Evolutionary conservation across 2,888 invertebrate genomes (phyloP).

Genomic region (Parthenolecanium corni): DNA sequence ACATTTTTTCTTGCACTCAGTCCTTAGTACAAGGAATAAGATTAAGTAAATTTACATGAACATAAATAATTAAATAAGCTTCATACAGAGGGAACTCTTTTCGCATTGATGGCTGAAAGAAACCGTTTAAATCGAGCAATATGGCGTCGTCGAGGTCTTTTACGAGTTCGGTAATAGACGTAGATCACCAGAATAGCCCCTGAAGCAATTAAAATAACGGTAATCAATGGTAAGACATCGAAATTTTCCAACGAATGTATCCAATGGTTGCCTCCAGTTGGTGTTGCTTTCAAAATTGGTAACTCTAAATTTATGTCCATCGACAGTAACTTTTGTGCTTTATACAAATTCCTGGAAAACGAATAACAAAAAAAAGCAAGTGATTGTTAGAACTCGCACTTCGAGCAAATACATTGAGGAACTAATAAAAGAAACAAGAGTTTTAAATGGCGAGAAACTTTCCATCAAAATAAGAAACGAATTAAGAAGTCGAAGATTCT

Average conservation of each 20-base stretch:
- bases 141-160: conserved; percentile 13
- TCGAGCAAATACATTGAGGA: no score
- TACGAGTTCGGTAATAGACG: conserved; percentile 29
- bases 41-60: neutral
- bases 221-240: conserved; percentile 30
- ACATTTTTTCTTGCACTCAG: neutral
- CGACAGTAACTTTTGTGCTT: conserved; percentile 61
- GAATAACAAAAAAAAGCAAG: neutral
- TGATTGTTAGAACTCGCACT: conserved; percentile 4
- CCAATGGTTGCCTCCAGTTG: neutral
- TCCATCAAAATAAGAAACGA: no score
- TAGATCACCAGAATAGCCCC: conserved; percentile 31
- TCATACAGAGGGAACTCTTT: conserved; percentile 15
- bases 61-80: neutral
- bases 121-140: conserved; percentile 14
- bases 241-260: conserved; percentile 29
- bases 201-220: conserved; percentile 29
- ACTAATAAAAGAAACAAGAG: no score
- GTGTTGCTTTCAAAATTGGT: conserved; percentile 33
- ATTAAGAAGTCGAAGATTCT: no score
- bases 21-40: neutral
- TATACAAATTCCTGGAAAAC: conserved; percentile 54
- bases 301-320: conserved; percentile 40
- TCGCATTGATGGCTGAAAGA: conserved; percentile 13
- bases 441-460: no score